A percentile compares a stretch with the other conserved stretches of the same genome.
These are phyloP conservation scores for Etheostoma perlongum DNA, from an alignment of 2,797 vertebrate species.

Conservation along the genomic window DNA sequence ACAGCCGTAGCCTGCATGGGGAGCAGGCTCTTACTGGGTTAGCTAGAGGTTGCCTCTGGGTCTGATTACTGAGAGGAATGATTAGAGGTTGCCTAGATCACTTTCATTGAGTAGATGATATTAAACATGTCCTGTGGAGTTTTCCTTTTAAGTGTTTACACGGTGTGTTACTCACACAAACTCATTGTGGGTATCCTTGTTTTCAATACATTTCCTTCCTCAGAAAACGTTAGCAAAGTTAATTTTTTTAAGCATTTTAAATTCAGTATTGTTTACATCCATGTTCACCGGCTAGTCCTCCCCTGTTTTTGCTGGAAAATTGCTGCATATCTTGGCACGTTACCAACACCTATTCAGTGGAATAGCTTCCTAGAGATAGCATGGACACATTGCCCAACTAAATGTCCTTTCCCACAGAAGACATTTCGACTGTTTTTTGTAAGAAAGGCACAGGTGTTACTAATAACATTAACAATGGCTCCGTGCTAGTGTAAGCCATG, in stretches of 20 bases:
- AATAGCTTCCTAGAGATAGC: no score
- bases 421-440: not conserved
- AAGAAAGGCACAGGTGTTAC: not conserved
- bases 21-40: no score
- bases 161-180: not conserved
- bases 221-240: not conserved
- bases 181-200: not conserved
- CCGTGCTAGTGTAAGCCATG: not conserved
- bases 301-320: not conserved
- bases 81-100: not conserved
- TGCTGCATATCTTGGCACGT: not conserved
- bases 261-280: not conserved
- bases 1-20: no score
- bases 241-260: not conserved
- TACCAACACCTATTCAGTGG: not conserved
- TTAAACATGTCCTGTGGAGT: constrained; percentile 1
- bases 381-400: not conserved
- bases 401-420: constrained; percentile 1
- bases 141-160: constrained; percentile 4
- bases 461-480: constrained; percentile 1
- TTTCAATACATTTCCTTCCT: not conserved
- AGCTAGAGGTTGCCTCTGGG: not conserved
- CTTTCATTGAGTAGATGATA: not conserved
- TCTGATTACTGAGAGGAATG: not conserved
- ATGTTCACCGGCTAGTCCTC: not conserved